phyloP scores from a whole-genome alignment of 2,888 invertebrate genomes.

The Hoplodrina blanda region DNA sequence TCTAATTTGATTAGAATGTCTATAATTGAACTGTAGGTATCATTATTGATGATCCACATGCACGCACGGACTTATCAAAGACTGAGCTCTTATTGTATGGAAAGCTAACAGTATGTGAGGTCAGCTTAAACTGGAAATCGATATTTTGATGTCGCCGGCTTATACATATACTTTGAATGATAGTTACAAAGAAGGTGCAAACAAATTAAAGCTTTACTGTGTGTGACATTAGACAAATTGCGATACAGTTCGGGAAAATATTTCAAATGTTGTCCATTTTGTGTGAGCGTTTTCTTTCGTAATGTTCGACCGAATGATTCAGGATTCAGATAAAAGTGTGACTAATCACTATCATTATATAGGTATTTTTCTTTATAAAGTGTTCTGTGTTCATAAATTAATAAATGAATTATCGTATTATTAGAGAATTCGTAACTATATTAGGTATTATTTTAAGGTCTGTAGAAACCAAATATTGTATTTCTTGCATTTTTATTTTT shows the following conservation, averaged over 20 bases:
- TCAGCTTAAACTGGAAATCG: too few species aligned
- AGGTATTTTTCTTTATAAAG: background rate
- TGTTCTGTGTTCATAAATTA: background rate
- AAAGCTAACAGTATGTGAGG: background rate
- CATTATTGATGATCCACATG: constrained; percentile 2
- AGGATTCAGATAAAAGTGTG: background rate
- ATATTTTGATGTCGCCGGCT: too few species aligned
- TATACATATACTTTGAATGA: background rate
- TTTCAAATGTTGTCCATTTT: constrained; percentile 7
- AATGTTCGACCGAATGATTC: background rate
- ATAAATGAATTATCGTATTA: too few species aligned
- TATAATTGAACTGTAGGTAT: constrained; percentile 15
- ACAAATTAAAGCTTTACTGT: constrained; percentile 10
- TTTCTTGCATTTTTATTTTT: too few species aligned
- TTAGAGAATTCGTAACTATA: too few species aligned
- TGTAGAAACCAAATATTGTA: background rate
- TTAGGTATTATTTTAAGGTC: background rate
- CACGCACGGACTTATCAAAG: background rate
- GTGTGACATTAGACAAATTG: constrained; percentile 18
- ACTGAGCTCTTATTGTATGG: background rate
- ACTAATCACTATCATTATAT: background rate
- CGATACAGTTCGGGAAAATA: constrained; percentile 8
- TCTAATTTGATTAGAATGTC: constrained; percentile 22
- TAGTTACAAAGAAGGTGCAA: constrained; percentile 1
- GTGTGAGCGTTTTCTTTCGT: constrained; percentile 6